Base-by-base conservation (phyloP, 2,888 invertebrate genomes). In the Hetaerina titia region DNA sequence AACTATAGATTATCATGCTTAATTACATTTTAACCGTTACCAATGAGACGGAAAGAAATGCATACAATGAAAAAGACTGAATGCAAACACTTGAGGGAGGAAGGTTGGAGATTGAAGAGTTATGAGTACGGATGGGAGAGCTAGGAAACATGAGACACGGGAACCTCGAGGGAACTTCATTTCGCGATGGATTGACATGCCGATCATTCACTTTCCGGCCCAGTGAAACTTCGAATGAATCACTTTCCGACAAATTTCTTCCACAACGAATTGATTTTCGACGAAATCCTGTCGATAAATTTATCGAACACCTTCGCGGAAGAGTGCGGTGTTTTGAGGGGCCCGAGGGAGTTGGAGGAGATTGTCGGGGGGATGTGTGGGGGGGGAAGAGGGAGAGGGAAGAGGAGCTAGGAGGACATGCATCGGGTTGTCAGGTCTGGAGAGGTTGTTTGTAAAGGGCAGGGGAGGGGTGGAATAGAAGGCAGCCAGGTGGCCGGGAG, bases 241-340 rank as follows among this genome's bases (percentile, higher is more conserved):
- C 81, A 81, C 31, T 69, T 81, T 81, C 31, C 11, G 81, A 81
- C 81, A 81, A 81, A 81, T 81, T 81, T 81, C 81, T 81, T 31
- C 81, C 81, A 13, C 31, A 25, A 81, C n/a, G 31, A 13, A 81
- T 81, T 81, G 81, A 81, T 81, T 81, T 81, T 81, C 31, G 31
- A 13, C 81, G 31, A 11, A 81, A 22, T 15, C 11, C 81, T 81
- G 81, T 22, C 81, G 81, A 81, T 81, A 81, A 81, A 81, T 81
- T 25, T 81, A 81, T 25, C 13, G 22, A 7, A 31, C 19, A 31
- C 81, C 81, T n/a, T 13, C 15, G 69, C 6, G 69, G n/a, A 69
- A 69, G 69, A 2, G 69, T 69, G 69, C 17, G 15, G 17, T 63
- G 11, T 17, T 45, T 45, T 45, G 45, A 45, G 45, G 45, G 45